Evolutionary conservation across 2,113 vertebrate species (phyloP), one percentile per base, ranked within the genome.

Genomic region (Oplegnathus fasciatus): DNA sequence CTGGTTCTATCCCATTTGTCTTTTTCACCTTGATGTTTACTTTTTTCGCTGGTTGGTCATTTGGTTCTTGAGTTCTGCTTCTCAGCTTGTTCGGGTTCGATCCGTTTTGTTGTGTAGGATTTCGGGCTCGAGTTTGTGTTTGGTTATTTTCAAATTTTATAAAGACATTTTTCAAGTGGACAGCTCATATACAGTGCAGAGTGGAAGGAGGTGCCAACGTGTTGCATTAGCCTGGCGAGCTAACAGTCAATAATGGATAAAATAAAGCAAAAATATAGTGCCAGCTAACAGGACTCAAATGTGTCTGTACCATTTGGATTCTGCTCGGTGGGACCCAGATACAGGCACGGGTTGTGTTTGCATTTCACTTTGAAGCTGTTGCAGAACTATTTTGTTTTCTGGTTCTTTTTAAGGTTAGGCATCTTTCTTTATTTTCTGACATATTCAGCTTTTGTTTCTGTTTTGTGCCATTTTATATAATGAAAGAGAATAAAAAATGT

Each of bases 381-480:
- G 75, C 37, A 58, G 52, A 78, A n/a, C 34, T 32, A 2, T 40
- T 55, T 42, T 24, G 2, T 58, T 78, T 58, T 18, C n/a, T 52
- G 3, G 4, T 52, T 26, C 10, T 44, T 44, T 44, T 54, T 37
- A 40, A 65, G 32, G 5, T 20, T 46, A 34, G 46, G 48, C 60
- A n/a, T 52, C 18, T 46, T 58, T 9, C 20, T 64, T 28, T 44
- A 2, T 46, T 37, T 42, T n/a, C 32, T 15, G 20, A 50, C 30
- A 7, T 28, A n/a, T 28, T 37, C 75, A 37, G 26, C 34, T 60
- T 22, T 9, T 54, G 11, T 52, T 18, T 66, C 22, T 34, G 34
- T 88, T 74, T 57, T 11, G 6, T 50, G n/a, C 61, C 40, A 61
- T 83, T 86, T 78, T 26, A 54, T 61, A 62, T 71, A 50, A 64